Percentiles rank a stretch among this genome's conserved stretches.
Evolutionary conservation across 2,797 vertebrate species (phyloP).

Genomic region (Pelobates cultripes): DNA sequence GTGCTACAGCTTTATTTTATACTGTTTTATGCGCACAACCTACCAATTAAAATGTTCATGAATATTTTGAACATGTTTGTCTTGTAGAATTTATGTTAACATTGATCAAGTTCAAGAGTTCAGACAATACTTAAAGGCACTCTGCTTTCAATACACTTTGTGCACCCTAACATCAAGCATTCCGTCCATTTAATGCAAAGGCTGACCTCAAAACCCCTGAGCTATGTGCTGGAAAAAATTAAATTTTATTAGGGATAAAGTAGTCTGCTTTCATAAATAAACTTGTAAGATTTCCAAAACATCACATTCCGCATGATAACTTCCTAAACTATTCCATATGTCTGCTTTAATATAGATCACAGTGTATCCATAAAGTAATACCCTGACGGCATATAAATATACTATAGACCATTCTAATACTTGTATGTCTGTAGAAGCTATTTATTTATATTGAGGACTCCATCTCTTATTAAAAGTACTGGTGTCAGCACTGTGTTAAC

Average conservation of each 20-base stretch:
- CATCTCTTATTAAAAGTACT: not conserved
- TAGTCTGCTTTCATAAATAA: slow-evolving; percentile 37
- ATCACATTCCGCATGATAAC: slow-evolving; percentile 18
- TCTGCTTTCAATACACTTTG: slow-evolving; percentile 31
- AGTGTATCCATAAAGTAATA: slow-evolving; percentile 2
- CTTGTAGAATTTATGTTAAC: slow-evolving; percentile 50
- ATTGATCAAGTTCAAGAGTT: slow-evolving; percentile 51
- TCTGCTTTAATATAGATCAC: slow-evolving; percentile 2
- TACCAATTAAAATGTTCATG: slow-evolving; percentile 8
- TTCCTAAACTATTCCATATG: slow-evolving; percentile 43
- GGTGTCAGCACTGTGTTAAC: not conserved
- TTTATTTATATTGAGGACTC: not conserved
- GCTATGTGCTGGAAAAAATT: slow-evolving; percentile 12
- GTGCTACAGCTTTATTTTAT: not conserved
- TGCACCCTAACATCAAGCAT: slow-evolving; percentile 4
- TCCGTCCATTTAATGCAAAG: slow-evolving; percentile 18
- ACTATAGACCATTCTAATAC: not conserved
- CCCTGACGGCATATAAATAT: not conserved
- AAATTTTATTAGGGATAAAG: slow-evolving; percentile 39
- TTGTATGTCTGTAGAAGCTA: not conserved
- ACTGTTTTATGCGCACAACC: not conserved
- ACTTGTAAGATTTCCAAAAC: slow-evolving; percentile 29
- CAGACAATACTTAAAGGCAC: slow-evolving; percentile 35
- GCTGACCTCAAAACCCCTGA: slow-evolving; percentile 29
- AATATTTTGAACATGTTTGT: slow-evolving; percentile 36